Percentiles rank a stretch among this genome's conserved stretches.
phyloP scores from a whole-genome alignment of 2,888 invertebrate genomes.

The Marasmarcha lunaedactyla region DNA sequence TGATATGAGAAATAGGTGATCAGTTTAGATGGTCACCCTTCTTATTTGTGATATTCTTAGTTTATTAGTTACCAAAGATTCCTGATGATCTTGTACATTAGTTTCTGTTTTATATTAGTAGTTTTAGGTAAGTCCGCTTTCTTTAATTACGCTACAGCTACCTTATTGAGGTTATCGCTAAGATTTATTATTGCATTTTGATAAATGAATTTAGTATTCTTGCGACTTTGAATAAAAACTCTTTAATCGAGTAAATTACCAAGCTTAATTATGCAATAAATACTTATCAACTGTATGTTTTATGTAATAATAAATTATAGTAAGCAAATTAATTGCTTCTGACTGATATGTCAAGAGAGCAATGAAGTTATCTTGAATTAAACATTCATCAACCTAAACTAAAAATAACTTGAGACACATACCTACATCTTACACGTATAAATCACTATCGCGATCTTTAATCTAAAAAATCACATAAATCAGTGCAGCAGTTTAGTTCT shows the following conservation, averaged over 20 bases:
- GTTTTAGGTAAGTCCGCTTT: slow-evolving; percentile 59
- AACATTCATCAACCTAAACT: no score
- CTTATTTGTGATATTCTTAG: slow-evolving; percentile 60
- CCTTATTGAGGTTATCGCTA: slow-evolving; percentile 27
- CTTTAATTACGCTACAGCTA: slow-evolving; percentile 17
- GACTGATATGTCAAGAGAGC: no score
- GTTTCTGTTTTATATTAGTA: slow-evolving; percentile 70
- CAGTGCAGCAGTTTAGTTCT: no score
- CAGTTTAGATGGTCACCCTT: slow-evolving; percentile 63
- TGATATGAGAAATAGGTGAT: slow-evolving; percentile 63
- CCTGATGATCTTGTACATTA: slow-evolving; percentile 70
- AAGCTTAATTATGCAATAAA: slow-evolving; percentile 3
- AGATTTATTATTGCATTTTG: slow-evolving; percentile 28
- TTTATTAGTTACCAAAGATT: slow-evolving; percentile 70
- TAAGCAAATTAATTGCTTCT: no score
- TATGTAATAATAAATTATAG: no score
- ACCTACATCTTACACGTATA: no score
- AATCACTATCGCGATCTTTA: no score
- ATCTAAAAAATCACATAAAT: no score
- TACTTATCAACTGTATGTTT: no score
- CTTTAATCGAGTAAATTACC: slow-evolving; percentile 4
- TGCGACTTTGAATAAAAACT: slow-evolving; percentile 29
- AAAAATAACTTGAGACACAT: no score
- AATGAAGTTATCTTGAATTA: no score
- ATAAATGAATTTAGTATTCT: slow-evolving; percentile 22